phyloP scores from a whole-genome alignment of 2,888 invertebrate species.

The Rhyacophila evoluta region DNA sequence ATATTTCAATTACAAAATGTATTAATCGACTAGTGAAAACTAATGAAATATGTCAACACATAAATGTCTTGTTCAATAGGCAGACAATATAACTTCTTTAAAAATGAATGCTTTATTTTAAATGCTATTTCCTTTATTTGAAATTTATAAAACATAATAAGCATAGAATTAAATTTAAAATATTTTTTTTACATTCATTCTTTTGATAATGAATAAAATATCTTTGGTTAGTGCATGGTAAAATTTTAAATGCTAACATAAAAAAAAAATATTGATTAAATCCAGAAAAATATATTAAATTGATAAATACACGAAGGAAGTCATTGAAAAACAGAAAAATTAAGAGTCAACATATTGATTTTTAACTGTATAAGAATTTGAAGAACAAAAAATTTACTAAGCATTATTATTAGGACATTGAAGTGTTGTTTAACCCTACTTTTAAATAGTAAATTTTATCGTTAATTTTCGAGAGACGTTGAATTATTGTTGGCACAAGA shows the following conservation, averaged over 20 bases:
- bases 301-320: too few relatives aligned
- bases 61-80: neutral
- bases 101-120: neutral
- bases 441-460: constrained; percentile 2
- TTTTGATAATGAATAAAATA: constrained; percentile 8
- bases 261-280: too few relatives aligned
- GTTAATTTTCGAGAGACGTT: neutral
- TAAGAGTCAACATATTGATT: too few relatives aligned
- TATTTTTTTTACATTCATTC: constrained; percentile 16
- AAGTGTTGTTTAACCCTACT: neutral
- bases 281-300: too few relatives aligned
- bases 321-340: too few relatives aligned
- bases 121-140: neutral
- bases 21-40: constrained; percentile 1
- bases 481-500: constrained; percentile 15
- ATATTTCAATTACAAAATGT: neutral
- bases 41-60: neutral
- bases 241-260: constrained; percentile 5
- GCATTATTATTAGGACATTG: neutral
- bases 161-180: neutral
- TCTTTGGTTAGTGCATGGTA: constrained; percentile 24
- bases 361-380: too few relatives aligned
- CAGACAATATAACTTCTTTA: neutral
- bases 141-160: neutral
- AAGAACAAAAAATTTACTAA: neutral